Percentiles rank a stretch among this genome's conserved stretches.
These are phyloP conservation scores for Chlorospingus flavigularis DNA, from an alignment of 2,797 vertebrate genomes.

Conservation along the genomic window DNA sequence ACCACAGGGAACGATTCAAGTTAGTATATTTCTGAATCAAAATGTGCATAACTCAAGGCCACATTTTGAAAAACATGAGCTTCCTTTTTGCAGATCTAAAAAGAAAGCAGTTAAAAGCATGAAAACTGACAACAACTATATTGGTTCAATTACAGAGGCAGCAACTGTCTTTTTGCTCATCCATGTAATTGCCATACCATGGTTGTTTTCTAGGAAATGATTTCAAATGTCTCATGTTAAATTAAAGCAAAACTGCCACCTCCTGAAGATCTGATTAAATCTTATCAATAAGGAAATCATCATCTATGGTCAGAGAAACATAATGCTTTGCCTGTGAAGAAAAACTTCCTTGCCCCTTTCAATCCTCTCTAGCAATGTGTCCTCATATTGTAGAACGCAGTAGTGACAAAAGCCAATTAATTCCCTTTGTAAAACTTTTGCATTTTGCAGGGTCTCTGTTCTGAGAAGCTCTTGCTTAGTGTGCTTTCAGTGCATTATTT, in stretches of 20 bases:
- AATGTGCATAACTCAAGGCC: background rate
- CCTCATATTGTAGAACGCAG: background rate
- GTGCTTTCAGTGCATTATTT: background rate
- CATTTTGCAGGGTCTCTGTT: constrained; percentile 21
- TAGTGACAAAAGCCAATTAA: background rate
- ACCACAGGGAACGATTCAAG: background rate
- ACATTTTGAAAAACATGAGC: background rate
- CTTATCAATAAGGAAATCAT: background rate
- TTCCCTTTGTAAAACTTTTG: background rate
- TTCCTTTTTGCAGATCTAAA: background rate
- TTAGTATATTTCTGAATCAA: background rate
- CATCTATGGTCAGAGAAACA: background rate
- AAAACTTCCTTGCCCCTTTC: background rate
- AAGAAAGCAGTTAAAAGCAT: constrained; percentile 28
- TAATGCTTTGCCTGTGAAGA: background rate
- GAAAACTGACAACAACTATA: constrained; percentile 41
- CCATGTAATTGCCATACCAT: constrained; percentile 4
- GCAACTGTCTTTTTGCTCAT: background rate
- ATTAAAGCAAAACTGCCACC: constrained; percentile 27
- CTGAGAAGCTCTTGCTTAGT: background rate
- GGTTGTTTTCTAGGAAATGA: constrained; percentile 36
- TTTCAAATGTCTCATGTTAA: constrained; percentile 38
- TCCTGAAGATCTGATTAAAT: constrained; percentile 45
- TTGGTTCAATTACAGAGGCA: constrained; percentile 6
- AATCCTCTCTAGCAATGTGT: background rate